Base-by-base conservation (phyloP, 2,888 invertebrate genomes). In the Polydrusus pterygomalis region DNA sequence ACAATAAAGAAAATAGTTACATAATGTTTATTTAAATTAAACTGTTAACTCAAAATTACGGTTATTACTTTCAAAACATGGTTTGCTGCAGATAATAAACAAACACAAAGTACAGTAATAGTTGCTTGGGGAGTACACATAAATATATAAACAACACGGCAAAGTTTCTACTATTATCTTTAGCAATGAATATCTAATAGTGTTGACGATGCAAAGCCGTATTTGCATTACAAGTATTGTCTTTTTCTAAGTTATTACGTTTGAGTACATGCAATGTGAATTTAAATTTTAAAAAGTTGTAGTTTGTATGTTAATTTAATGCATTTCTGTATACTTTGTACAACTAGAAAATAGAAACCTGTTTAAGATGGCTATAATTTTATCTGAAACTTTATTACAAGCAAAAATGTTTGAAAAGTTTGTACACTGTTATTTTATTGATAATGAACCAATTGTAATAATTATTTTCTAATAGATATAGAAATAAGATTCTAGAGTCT, bases 211-310 rank as follows among this genome's bases (percentile, higher is more conserved):
- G 25, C 56, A 68, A 68, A 43, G 54, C 54, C 56, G 54, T 38
- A 68, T 68, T 68, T 68, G 68, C 56, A 68, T 68, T 68, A 43
- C 18, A 9, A 25, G 43, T 43, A 56, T 18, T 56, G 68, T 68
- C 54, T 10, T 9, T 25, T 20, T 68, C 38, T 65, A 65, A 65
- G 51, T 65, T 49, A 65, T 51, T 10, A 17, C 10, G 20, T 56
- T 54, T 20, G n/a, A 0, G 38, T 40, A 51, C 54, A 68, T 68
- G 25, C 18, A 68, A 56, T 2, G 10, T 34, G 20, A 15, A 47
- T 56, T 34, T 30, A 15, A 15, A 15, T 34, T 56, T 25, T 5
- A 34, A 15, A 30, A 34, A 56, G 34, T 15, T n/a, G 34, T 34
- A 51, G 20, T 56, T 56, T 34, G 30, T 56, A 34, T 56, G 30